Evolutionary conservation across 2,113 vertebrate genomes (phyloP).

Genomic region (Gallinago undulata): DNA sequence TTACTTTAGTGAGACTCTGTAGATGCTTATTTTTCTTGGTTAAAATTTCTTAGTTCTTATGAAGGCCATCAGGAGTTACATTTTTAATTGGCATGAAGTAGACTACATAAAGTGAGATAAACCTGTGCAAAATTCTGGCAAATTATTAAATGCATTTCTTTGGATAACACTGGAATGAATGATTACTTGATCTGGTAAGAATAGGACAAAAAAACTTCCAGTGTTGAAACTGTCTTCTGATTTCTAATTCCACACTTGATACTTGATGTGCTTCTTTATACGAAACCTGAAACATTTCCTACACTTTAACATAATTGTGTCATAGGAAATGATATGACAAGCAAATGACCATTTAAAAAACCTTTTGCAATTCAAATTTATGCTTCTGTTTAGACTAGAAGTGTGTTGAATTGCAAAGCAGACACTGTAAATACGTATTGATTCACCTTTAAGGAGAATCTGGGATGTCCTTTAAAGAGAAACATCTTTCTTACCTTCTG

Average conservation of each 20-base stretch:
- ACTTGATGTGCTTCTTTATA: not conserved
- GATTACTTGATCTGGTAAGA: not conserved
- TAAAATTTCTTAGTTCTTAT: not conserved
- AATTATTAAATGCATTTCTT: not conserved
- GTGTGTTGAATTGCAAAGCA: not conserved
- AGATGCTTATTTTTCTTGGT: not conserved
- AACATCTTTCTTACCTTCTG: not conserved
- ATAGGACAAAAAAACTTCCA: not conserved
- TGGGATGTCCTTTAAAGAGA: not conserved
- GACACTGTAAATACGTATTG: not conserved
- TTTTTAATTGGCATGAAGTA: not conserved
- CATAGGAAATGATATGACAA: not conserved
- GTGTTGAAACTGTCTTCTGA: not conserved
- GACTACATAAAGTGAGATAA: not conserved
- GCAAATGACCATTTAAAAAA: not conserved
- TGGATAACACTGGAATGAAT: not conserved
- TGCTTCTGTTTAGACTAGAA: not conserved
- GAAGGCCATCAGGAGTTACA: not conserved
- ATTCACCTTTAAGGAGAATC: not conserved
- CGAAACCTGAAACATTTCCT: not conserved
- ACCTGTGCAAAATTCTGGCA: not conserved
- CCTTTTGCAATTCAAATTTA: not conserved
- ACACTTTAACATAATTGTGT: not conserved
- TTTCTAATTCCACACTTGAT: not conserved
- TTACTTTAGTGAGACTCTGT: not conserved